These are phyloP conservation scores for Fundulus diaphanus DNA, from an alignment of 2,797 vertebrate species.

Conservation along the genomic window DNA sequence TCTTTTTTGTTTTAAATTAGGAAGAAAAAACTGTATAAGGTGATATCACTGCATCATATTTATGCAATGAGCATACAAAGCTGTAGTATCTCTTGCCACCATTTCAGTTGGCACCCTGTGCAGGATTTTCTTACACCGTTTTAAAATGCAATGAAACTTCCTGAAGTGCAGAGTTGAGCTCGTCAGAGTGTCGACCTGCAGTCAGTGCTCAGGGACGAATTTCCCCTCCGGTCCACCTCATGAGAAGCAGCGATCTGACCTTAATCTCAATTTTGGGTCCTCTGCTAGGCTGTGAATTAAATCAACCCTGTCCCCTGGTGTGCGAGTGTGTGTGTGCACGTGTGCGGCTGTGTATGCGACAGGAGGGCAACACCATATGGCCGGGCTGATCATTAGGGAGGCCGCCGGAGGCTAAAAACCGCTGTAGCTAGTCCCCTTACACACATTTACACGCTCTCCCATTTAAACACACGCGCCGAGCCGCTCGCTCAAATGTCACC, in stretches of 20 bases:
- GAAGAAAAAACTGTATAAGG: background rate
- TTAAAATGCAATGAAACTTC: constrained; percentile 40
- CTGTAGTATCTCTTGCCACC: constrained; percentile 28
- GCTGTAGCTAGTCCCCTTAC: constrained; percentile 62
- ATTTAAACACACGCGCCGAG: constrained; percentile 43
- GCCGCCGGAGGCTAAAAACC: constrained; percentile 72
- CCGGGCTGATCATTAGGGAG: constrained; percentile 79
- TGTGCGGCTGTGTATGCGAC: constrained; percentile 45
- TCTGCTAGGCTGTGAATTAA: constrained; percentile 67
- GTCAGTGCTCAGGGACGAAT: constrained; percentile 57
- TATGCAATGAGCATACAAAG: constrained; percentile 9
- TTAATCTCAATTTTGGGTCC: constrained; percentile 67
- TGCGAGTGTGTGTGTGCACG: constrained; percentile 36
- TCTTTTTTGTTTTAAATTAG: background rate
- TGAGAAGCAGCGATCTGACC: constrained; percentile 64
- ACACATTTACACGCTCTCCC: constrained; percentile 51
- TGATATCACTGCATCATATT: background rate
- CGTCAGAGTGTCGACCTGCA: constrained; percentile 60
- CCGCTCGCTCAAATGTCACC: constrained; percentile 64
- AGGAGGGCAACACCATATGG: constrained; percentile 73
- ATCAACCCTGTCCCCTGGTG: constrained; percentile 60
- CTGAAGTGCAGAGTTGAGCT: constrained; percentile 46
- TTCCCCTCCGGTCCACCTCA: constrained; percentile 44
- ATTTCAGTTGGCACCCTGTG: constrained; percentile 31
- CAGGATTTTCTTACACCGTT: constrained; percentile 17